Evolutionary conservation across 2,113 vertebrate genomes (phyloP).

Genomic region (Cheilinus undulatus): DNA sequence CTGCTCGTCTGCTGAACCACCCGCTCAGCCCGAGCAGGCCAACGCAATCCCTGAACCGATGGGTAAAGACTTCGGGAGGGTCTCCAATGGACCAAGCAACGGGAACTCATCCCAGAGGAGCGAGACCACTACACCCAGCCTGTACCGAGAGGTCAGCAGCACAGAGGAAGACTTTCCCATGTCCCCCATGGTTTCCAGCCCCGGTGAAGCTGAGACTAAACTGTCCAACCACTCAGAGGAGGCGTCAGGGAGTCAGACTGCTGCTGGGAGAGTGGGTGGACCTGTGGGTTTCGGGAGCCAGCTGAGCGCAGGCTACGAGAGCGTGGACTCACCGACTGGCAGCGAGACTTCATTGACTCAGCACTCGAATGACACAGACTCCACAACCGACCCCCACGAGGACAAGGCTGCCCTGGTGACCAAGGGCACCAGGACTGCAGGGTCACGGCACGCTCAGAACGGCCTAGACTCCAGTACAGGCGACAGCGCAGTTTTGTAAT

Average conservation of each 20-base stretch:
- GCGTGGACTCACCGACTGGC: slow-evolving; percentile 99
- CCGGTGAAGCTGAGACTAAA: slow-evolving; percentile 92
- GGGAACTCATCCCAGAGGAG: slow-evolving; percentile 92
- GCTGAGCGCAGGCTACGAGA: slow-evolving; percentile 97
- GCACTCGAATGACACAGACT: slow-evolving; percentile 99
- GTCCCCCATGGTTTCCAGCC: slow-evolving; percentile 91
- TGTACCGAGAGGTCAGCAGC: slow-evolving; percentile 94
- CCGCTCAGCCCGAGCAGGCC: slow-evolving; percentile 84
- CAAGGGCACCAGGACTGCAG: slow-evolving; percentile 97
- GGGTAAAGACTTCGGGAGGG: slow-evolving; percentile 92
- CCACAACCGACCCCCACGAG: slow-evolving; percentile 95
- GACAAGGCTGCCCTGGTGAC: slow-evolving; percentile 90
- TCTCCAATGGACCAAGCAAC: slow-evolving; percentile 96
- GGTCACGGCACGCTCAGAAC: slow-evolving; percentile 95
- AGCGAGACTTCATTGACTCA: slow-evolving; percentile 99
- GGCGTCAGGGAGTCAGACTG: slow-evolving; percentile 84
- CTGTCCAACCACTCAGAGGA: slow-evolving; percentile 96
- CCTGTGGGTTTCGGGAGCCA: slow-evolving; percentile 90
- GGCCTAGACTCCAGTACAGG: slow-evolving; percentile 91
- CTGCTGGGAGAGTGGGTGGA: slow-evolving; percentile 89
- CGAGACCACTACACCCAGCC: slow-evolving; percentile 86
- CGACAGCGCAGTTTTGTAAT: slow-evolving; percentile 82
- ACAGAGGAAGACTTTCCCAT: slow-evolving; percentile 93
- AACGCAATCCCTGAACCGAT: slow-evolving; percentile 73
- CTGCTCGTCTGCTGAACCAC: slow-evolving; percentile 84